Evolutionary conservation across 2,113 vertebrate genomes (phyloP).

Genomic region (Epinephelus lanceolatus): DNA sequence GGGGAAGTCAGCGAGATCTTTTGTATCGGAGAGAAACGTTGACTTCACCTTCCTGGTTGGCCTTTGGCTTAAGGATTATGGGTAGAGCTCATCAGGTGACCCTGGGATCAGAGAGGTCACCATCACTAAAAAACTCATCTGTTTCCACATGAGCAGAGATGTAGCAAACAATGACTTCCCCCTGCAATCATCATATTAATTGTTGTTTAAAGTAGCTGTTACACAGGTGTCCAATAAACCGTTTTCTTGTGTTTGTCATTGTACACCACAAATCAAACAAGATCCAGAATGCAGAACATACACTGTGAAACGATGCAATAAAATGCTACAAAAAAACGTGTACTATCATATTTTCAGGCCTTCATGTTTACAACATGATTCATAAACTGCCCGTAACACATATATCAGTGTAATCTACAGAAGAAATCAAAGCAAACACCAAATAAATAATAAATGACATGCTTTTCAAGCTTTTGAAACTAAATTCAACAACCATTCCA

Average conservation of each 20-base stretch:
- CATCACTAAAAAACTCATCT: neutral
- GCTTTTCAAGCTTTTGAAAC: neutral
- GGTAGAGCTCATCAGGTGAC: conserved; percentile 54
- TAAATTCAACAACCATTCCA: neutral
- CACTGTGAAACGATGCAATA: neutral
- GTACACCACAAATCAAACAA: neutral
- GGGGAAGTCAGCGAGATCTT: conserved; percentile 69
- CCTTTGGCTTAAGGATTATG: conserved; percentile 60
- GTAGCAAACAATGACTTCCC: neutral
- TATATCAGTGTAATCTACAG: neutral
- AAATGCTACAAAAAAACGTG: no score
- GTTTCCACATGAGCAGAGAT: conserved; percentile 10
- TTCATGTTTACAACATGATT: neutral
- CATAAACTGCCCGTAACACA: neutral
- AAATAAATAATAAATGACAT: no score
- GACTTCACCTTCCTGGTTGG: conserved; percentile 69
- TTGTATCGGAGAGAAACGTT: conserved; percentile 69
- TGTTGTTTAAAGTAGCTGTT: neutral
- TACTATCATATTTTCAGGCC: neutral
- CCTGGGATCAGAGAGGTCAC: conserved; percentile 46
- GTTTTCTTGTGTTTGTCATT: neutral
- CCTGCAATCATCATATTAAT: neutral
- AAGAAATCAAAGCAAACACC: neutral
- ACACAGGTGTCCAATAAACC: neutral
- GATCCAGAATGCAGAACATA: neutral